phyloP scores from a whole-genome alignment of 2,888 invertebrate genomes.

The Tipula lateralis region DNA sequence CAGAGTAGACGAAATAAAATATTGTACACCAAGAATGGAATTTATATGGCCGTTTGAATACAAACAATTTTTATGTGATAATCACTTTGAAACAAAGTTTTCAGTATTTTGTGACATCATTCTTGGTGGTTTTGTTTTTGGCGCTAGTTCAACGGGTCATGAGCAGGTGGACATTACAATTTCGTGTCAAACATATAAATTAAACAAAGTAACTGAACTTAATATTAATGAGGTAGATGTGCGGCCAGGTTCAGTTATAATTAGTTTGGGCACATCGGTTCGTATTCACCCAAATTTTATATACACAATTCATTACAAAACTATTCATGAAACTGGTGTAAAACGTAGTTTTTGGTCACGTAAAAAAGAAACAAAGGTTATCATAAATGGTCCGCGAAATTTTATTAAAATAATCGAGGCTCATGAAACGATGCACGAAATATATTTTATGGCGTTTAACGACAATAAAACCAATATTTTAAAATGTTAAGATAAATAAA shows the following conservation, averaged over 20 bases:
- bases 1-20: neutral
- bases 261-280: neutral
- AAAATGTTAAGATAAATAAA: no score
- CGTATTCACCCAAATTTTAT: neutral
- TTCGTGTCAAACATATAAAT: neutral
- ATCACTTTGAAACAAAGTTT: neutral
- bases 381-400: no score
- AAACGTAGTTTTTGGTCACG: no score
- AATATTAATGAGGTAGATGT: no score
- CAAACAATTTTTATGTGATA: neutral
- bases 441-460: no score
- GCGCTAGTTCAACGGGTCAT: no score
- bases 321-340: neutral
- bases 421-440: no score
- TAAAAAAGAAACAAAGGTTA: no score
- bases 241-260: neutral
- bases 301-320: neutral
- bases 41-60: neutral
- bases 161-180: neutral
- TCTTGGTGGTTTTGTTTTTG: neutral
- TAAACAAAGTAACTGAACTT: neutral
- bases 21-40: neutral
- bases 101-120: neutral
- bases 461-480: no score
- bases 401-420: no score